Evolutionary conservation across 2,888 invertebrate genomes (phyloP).

Genomic region (Melikaiella ostensackeni): DNA sequence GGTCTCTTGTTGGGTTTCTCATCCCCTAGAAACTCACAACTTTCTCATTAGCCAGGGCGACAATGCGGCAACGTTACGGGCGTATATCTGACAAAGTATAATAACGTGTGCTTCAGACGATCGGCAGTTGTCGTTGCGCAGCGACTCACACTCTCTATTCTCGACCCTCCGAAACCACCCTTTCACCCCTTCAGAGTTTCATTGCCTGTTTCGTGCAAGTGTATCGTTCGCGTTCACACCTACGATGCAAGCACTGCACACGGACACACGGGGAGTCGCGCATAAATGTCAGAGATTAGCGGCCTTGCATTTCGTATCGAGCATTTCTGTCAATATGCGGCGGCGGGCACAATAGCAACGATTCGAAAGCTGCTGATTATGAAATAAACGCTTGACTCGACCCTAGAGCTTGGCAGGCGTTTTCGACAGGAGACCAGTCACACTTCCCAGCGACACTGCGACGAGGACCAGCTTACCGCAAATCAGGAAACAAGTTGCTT

Average conservation of each 20-base stretch:
- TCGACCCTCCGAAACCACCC: constrained; percentile 54
- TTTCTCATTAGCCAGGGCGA: constrained; percentile 74
- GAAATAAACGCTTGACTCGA: constrained; percentile 70
- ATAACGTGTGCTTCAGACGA: constrained; percentile 68
- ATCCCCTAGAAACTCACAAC: constrained; percentile 56
- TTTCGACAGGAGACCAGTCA: constrained; percentile 54
- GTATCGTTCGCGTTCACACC: constrained; percentile 42
- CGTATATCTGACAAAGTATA: constrained; percentile 65
- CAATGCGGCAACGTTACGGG: constrained; percentile 67
- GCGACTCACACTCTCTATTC: constrained; percentile 50
- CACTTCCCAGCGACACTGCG: constrained; percentile 23
- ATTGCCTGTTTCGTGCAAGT: constrained; percentile 44
- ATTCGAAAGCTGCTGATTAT: constrained; percentile 75
- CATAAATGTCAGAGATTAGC: constrained; percentile 74
- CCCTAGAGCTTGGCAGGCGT: constrained; percentile 51
- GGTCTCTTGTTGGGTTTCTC: background rate
- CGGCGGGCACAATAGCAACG: constrained; percentile 66
- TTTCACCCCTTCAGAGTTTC: constrained; percentile 35
- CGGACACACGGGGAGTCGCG: constrained; percentile 60
- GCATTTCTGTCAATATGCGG: constrained; percentile 74
- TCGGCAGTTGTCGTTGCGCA: constrained; percentile 65
- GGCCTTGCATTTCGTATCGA: constrained; percentile 72
- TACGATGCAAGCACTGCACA: constrained; percentile 49
- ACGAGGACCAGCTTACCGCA: constrained; percentile 18
- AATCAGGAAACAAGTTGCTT: constrained; percentile 7